Percentiles rank a stretch among this genome's conserved stretches.
Evolutionary conservation across 1,140 invertebrate species (phyloP).

Genomic region (Scylla paramamosain): DNA sequence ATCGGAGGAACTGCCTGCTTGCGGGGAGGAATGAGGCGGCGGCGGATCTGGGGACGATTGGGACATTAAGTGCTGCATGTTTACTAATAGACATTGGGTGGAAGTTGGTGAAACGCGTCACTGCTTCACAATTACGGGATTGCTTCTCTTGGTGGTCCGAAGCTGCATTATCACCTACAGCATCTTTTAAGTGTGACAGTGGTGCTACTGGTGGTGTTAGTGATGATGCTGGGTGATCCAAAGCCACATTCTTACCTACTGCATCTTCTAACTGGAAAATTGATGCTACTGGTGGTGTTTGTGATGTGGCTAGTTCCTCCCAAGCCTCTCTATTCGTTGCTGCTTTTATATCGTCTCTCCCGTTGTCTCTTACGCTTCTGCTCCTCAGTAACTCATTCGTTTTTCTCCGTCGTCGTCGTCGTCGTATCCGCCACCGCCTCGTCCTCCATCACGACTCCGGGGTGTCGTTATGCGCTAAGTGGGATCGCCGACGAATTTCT

Average conservation of each 20-base stretch:
- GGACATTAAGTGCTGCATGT: too few species aligned
- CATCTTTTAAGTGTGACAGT: not conserved
- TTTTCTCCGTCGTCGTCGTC: not conserved
- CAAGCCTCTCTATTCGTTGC: too few species aligned
- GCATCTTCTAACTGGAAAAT: not conserved
- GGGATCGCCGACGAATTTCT: not conserved
- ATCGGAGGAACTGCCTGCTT: not conserved
- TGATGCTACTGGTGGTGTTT: not conserved
- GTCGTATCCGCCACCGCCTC: not conserved
- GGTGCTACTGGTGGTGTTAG: not conserved
- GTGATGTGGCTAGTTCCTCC: too few species aligned
- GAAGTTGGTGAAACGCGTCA: too few species aligned
- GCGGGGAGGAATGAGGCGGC: not conserved
- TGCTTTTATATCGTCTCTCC: not conserved
- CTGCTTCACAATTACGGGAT: too few species aligned
- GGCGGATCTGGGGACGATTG: too few species aligned
- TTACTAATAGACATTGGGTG: too few species aligned
- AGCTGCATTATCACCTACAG: not conserved
- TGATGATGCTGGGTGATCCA: too few species aligned
- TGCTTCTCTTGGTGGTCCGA: too few species aligned
- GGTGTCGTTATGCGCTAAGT: not conserved
- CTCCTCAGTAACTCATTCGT: not conserved
- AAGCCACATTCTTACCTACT: not conserved
- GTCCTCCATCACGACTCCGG: not conserved
- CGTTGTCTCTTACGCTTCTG: not conserved